Percentiles rank a stretch among this genome's conserved stretches.
These are phyloP conservation scores for Phoxinus phoxinus DNA, from an alignment of 2,113 vertebrate genomes.

Conservation along the genomic window DNA sequence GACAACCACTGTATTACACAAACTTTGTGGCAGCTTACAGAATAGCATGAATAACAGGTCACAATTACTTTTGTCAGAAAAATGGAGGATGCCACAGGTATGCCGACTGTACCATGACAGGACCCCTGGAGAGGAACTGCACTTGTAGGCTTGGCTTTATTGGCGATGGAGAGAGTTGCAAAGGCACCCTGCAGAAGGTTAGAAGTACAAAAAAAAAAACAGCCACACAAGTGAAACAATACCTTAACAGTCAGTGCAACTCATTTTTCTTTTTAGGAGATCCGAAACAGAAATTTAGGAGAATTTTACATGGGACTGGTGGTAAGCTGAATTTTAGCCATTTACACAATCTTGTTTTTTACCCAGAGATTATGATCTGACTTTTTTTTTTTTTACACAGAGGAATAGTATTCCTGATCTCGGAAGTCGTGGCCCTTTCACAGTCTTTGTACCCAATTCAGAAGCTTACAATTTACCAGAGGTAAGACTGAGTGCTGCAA, in stretches of 20 bases:
- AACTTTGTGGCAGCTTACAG: neutral
- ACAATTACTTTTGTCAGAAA: conserved; percentile 69
- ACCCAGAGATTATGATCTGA: neutral
- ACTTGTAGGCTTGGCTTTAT: conserved; percentile 73
- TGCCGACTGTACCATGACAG: conserved; percentile 82
- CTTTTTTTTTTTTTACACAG: conserved; percentile 68
- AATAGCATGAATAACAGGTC: neutral
- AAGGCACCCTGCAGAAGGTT: conserved; percentile 82
- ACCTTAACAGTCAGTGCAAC: neutral
- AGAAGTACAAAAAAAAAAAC: conserved; percentile 24
- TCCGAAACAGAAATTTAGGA: conserved; percentile 67
- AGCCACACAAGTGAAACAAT: neutral
- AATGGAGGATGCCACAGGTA: conserved; percentile 86
- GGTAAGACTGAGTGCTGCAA: neutral
- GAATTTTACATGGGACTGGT: conserved; percentile 76
- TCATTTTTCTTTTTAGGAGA: conserved; percentile 73
- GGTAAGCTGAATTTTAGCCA: conserved; percentile 67
- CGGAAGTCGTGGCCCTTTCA: conserved; percentile 82
- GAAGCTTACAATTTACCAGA: conserved; percentile 9
- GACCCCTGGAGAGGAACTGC: conserved; percentile 77
- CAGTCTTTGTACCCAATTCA: conserved; percentile 80
- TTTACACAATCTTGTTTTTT: neutral
- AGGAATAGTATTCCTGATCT: conserved; percentile 70
- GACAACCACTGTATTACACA: neutral
- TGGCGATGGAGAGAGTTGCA: conserved; percentile 86